These are phyloP conservation scores for Brachionus koreanus DNA, from an alignment of 1,140 invertebrate genomes.

Conservation along the genomic window DNA sequence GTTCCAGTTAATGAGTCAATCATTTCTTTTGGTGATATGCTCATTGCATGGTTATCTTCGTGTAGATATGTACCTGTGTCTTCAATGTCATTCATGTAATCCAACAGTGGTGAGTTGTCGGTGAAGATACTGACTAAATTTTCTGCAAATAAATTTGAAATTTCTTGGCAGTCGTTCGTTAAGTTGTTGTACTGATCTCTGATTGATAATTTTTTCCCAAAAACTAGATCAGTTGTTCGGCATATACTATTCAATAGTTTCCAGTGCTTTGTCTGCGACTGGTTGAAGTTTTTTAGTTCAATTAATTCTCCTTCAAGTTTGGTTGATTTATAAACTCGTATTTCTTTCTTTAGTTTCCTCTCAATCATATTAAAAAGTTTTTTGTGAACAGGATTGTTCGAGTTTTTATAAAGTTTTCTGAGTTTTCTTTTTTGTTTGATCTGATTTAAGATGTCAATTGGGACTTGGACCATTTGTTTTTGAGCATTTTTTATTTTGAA, in stretches of 20 bases:
- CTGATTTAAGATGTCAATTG: not conserved
- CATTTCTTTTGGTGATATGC: constrained; percentile 24
- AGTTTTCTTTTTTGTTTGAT: not conserved
- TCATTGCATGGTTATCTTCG: too few species aligned
- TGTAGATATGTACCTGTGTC: not conserved
- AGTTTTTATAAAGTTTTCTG: not conserved
- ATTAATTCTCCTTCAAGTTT: not conserved
- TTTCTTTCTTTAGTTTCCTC: not conserved
- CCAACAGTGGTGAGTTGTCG: not conserved
- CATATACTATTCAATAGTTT: not conserved
- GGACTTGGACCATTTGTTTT: not conserved
- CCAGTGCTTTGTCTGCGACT: not conserved
- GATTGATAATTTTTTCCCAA: not conserved
- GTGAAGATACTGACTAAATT: not conserved
- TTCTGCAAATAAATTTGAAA: not conserved
- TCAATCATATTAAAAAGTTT: not conserved
- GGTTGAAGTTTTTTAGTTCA: not conserved
- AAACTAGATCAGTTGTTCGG: not conserved
- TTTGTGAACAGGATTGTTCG: not conserved
- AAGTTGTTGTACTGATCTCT: not conserved
- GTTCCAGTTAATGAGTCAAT: not conserved
- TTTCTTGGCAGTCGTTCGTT: not conserved
- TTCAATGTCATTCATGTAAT: not conserved
- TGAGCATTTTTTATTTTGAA: not conserved
- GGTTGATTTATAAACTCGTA: not conserved